Evolutionary conservation across 2,888 invertebrate species (phyloP), one percentile per base, ranked within the genome.

Genomic region (Lymantria dispar): DNA sequence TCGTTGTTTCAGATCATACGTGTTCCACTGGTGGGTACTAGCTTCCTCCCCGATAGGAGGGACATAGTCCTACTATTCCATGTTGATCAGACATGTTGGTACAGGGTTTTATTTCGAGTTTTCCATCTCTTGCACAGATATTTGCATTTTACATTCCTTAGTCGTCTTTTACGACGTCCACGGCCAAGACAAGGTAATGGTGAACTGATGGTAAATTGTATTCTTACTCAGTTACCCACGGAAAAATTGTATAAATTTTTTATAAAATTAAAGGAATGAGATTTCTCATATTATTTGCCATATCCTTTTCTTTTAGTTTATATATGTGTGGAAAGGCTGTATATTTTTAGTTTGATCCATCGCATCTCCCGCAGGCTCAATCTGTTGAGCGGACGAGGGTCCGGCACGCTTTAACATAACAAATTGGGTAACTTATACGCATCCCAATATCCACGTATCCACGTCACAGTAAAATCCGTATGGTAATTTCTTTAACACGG

Each of bases 361-460:
- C 68, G 70, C 72, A 57, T 67, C 68, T 76, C 78, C 76, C 80
- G 70, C 69, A 76, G 79, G 82, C 79, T 79, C 81, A 76, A 80
- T 81, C 78, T 74, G 80, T 75, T 75, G 70, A 59, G 46, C 62
- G 68, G 80, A 78, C 77, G 74, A 76, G 78, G 78, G 77, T 78
- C 58, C 67, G 54, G 68, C 76, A 60, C 67, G 78, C 74, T 71
- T 74, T 73, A 77, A 72, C 77, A 74, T 84, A 80, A 85, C 85
- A 85, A 85, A 87, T 86, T 84, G 84, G 82, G 70, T 72, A 81
- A 83, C 79, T 82, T 85, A 81, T 78, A 70, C 71, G 68, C 64
- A 64, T 64, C 62, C 70, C 70, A 73, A 77, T 76, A 74, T 59
- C 64, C 29, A 45, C 45, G 39, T 13, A 51, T 15, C 60, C 56